Base-by-base conservation (phyloP, 2,888 invertebrate species). In the Megastigmus dorsalis region DNA sequence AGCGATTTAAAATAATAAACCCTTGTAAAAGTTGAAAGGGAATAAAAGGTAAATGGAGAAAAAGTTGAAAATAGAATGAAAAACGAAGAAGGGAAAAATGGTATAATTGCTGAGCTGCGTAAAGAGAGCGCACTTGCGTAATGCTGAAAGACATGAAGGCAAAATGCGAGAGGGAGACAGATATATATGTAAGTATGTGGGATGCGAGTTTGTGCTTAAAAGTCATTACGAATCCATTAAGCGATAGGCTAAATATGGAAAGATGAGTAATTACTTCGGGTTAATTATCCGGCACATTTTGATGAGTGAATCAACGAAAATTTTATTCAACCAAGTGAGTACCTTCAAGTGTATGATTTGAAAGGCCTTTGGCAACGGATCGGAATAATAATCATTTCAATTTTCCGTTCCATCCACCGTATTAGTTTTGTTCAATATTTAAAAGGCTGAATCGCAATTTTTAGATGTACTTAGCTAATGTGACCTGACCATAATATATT, bases 231-330 rank as follows among this genome's bases (percentile, higher is more conserved):
- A 68, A 72, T 72, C 75, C 71, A 75, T 75, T 75, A 72, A 68
- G 57, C 57, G 57, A 75, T 71, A 60, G 68, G 52, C 79, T 80
- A 80, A 80, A 81, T 81, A 78, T 78, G 78, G 77, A 79, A n/a
- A 78, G 76, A 78, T 78, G 77, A 75, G 79, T 78, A 80, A 81
- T 81, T 79, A 80, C 72, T 76, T 74, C 54, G 65, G 59, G 75
- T 80, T 79, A 78, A 79, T 80, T 78, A 80, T 79, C 76, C 73
- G 75, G 66, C 74, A 66, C 71, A 77, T 78, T 77, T 77, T 74
- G 77, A 67, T 36, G 67, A 67, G 63, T 36, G 63, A 67, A 71
- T 75, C 57, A 43, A 63, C 57, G 57, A 67, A 71, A 67, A 71
- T 71, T 71, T 70, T 60, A 67, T 67, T 62, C 38, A 28, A n/a